Conservation (phyloP, 2,888 invertebrate genomes). For the Blastobasis adustella region DNA sequence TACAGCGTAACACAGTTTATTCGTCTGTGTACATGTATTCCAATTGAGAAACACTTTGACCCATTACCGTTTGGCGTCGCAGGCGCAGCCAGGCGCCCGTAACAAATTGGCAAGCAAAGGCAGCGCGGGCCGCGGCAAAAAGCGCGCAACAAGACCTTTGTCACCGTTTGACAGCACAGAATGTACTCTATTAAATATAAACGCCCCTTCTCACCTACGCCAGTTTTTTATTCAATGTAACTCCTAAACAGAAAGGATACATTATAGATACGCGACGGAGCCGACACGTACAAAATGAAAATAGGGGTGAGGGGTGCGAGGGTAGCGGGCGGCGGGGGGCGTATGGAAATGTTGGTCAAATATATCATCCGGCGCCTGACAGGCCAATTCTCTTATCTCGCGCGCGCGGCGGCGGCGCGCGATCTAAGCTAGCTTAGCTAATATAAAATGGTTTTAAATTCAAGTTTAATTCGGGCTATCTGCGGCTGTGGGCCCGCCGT, state of each 20-base stretch:
- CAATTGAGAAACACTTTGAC: no score
- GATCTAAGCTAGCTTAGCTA: constrained; percentile 75
- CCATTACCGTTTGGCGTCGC: no score
- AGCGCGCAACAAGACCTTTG: constrained; percentile 21
- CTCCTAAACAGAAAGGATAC: constrained; percentile 65
- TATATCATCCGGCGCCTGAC: constrained; percentile 92
- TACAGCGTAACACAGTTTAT: no score
- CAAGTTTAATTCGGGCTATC: constrained; percentile 74
- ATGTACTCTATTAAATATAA: constrained; percentile 57
- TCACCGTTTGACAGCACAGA: constrained; percentile 48
- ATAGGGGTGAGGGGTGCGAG: constrained; percentile 54
- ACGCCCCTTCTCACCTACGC: constrained; percentile 53
- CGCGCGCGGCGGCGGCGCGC: constrained; percentile 73
- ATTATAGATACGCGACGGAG: constrained; percentile 66
- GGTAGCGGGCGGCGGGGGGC: constrained; percentile 49
- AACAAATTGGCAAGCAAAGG: no score
- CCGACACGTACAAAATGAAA: constrained; percentile 75
- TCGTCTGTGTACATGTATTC: no score
- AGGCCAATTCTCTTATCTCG: constrained; percentile 92
- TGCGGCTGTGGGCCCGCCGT: constrained; percentile 56
- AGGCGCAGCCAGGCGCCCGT: no score
- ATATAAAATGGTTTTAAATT: constrained; percentile 76
- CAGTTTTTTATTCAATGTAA: constrained; percentile 62
- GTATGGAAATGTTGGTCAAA: constrained; percentile 92
- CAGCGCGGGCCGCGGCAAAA: no score